These are phyloP conservation scores for Alloplasta piceator DNA, from an alignment of 2,888 invertebrate genomes.

Conservation along the genomic window DNA sequence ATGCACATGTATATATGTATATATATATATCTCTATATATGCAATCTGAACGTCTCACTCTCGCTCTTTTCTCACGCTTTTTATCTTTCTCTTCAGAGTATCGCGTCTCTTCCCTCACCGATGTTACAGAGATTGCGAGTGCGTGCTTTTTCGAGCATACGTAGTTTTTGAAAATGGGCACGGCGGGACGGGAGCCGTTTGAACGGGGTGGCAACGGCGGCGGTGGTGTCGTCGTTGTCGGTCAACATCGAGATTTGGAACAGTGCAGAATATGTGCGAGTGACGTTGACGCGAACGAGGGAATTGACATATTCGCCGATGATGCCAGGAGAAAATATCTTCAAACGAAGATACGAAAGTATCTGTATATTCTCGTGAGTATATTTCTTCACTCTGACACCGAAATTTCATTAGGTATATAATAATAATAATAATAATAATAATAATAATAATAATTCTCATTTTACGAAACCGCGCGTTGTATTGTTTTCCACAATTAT, in stretches of 20 bases:
- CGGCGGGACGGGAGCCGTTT: slow-evolving; percentile 66
- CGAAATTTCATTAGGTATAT: no score
- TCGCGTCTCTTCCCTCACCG: background rate
- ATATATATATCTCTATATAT: background rate
- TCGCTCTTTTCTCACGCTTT: background rate
- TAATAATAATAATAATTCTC: no score
- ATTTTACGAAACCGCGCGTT: no score
- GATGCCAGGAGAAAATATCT: slow-evolving; percentile 88
- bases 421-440: no score
- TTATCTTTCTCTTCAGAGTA: background rate
- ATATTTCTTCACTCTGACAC: background rate
- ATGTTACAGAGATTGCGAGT: background rate
- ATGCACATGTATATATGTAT: background rate
- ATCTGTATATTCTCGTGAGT: slow-evolving; percentile 88
- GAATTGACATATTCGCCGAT: slow-evolving; percentile 83
- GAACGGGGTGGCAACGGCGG: slow-evolving; percentile 62
- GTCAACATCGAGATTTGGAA: slow-evolving; percentile 69
- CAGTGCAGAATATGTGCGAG: slow-evolving; percentile 88
- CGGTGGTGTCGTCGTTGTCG: slow-evolving; percentile 12
- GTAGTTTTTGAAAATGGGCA: slow-evolving; percentile 67
- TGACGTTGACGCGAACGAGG: slow-evolving; percentile 85
- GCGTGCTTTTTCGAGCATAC: background rate
- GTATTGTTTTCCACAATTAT: no score
- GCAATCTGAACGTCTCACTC: background rate
- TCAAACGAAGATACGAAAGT: slow-evolving; percentile 88